Base-by-base conservation (phyloP, 2,888 invertebrate genomes). In the Scrobipalpa costella region DNA sequence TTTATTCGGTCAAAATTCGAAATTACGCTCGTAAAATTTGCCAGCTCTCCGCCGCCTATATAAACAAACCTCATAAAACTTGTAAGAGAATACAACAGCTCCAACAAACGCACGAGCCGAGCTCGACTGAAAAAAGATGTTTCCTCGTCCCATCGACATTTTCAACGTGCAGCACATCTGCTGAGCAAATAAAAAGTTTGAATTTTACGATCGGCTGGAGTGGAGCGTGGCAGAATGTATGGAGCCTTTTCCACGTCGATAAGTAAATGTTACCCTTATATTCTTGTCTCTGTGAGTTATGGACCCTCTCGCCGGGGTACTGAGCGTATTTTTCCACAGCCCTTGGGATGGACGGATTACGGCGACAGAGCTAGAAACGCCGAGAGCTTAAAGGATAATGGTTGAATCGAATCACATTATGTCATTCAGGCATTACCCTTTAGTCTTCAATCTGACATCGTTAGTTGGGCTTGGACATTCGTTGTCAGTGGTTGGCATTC, bases 221-320 rank as follows among this genome's bases (percentile, higher is more conserved):
- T 69, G 73, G 75, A 75, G 78, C 76, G 75, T 55, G 55, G 76
- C 75, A 73, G 79, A 85, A 86, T 84, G 81, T 84, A 86, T 80
- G 77, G 76, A 79, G 83, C 84, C 84, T 84, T 84, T 88, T 86
- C 83, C 84, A 80, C 83, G 81, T 83, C 88, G 85, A 87, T 88
- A 88, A 88, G 87, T 86, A 88, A 88, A 88, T 84, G 85, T 84
- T 85, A 83, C 85, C 85, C 60, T 47, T 40, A 58, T 36, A 36
- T 58, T 44, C 84, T 80, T 83, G 85, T 86, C 83, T 78, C 77
- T 71, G 40, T 77, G 79, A 88, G 82, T 83, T 85, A 84, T 84
- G 82, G 82, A 83, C 85, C 83, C 83, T 81, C 78, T 67, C 71
- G 66, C 70, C 73, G 78, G 77, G 76, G 77, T 73, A 78, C 71